Conservation (phyloP, 2,888 invertebrate genomes). For the Diarsia rubi region DNA sequence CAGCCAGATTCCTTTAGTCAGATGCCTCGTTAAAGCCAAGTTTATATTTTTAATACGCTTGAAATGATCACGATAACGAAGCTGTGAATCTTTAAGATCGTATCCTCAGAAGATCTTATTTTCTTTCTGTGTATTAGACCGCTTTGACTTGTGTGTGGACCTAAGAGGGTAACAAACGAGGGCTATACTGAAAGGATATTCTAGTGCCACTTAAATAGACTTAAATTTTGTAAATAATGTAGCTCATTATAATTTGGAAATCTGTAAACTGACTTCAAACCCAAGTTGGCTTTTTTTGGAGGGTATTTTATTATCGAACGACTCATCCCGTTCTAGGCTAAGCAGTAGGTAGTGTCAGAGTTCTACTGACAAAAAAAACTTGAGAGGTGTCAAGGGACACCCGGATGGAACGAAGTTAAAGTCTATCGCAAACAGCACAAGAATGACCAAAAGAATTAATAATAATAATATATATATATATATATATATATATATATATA, state of each 20-base stretch:
- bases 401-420: too few relatives aligned
- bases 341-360: too few relatives aligned
- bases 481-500: too few relatives aligned
- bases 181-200: neutral
- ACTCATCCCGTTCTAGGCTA: too few relatives aligned
- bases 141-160: slow-evolving; percentile 16
- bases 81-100: slow-evolving; percentile 36
- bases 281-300: too few relatives aligned
- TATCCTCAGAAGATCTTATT: neutral
- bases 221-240: neutral
- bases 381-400: too few relatives aligned
- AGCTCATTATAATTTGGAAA: neutral
- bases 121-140: slow-evolving; percentile 18
- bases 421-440: too few relatives aligned
- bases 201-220: neutral
- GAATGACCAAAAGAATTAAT: too few relatives aligned
- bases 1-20: slow-evolving; percentile 23
- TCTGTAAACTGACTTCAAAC: too few relatives aligned
- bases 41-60: slow-evolving; percentile 51
- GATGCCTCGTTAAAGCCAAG: slow-evolving; percentile 38
- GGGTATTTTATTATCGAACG: too few relatives aligned
- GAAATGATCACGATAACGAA: slow-evolving; percentile 57
- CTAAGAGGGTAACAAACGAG: neutral
- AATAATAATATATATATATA: too few relatives aligned
- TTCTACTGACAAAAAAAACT: too few relatives aligned